Percentiles rank a stretch among this genome's conserved stretches.
phyloP scores from a whole-genome alignment of 37 sponge, comb jelly and placozoan genomes.

The Eunapius fragilis region DNA sequence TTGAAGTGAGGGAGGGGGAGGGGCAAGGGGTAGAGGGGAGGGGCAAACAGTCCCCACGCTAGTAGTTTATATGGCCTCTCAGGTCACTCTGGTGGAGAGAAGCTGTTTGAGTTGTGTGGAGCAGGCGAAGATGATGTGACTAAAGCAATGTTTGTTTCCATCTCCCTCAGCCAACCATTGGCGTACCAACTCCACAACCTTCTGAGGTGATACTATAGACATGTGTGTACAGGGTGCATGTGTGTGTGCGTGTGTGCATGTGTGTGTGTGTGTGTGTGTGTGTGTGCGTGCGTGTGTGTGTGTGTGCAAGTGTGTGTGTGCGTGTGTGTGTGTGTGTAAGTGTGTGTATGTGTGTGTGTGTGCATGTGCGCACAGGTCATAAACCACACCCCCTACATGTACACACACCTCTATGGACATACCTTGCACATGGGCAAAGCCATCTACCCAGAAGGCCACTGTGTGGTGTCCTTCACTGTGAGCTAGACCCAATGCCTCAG shows the following conservation, averaged over 20 bases:
- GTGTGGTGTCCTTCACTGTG: not conserved
- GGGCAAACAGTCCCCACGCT: not conserved
- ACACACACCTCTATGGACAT: not conserved
- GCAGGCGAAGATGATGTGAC: not conserved
- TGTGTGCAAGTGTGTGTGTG: not conserved
- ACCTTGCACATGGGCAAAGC: slow-evolving; percentile 41
- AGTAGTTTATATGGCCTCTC: not conserved
- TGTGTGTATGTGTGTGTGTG: not conserved
- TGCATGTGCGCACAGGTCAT: not conserved
- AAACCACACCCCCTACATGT: too few relatives aligned
- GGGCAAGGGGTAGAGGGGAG: not conserved
- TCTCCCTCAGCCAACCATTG: not conserved
- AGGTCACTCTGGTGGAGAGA: not conserved
- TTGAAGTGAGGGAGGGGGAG: not conserved
- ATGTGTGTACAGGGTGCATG: too few relatives aligned
- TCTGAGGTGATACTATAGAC: not conserved
- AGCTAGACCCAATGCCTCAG: slow-evolving; percentile 32
- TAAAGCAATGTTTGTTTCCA: not conserved
- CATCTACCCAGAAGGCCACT: slow-evolving; percentile 66
- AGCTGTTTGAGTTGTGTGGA: not conserved
- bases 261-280: not conserved
- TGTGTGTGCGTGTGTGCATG: not conserved
- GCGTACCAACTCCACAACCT: not conserved
- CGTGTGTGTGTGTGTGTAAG: too few relatives aligned
- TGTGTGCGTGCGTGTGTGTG: not conserved